Base-by-base conservation (phyloP, 1,140 invertebrate species). In the Antheraea pernyi region DNA sequence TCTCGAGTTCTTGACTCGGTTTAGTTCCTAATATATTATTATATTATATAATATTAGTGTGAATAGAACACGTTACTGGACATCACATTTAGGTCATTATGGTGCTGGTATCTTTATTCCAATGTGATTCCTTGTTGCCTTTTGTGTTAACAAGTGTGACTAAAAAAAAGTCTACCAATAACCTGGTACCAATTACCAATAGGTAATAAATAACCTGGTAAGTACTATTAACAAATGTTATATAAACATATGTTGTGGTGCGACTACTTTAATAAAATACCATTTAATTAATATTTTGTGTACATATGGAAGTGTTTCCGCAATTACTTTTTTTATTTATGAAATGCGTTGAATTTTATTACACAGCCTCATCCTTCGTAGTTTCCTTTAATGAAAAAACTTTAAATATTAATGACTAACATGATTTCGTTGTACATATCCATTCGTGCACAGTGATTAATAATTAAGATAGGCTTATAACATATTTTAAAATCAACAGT, bases 341-440 rank as follows among this genome's bases (percentile, higher is more conserved):
- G 60, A 60, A 67, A 67, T 67, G 7, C 19, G 59, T 67, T 59
- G 58, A 60, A 59, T 60, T 67, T 67, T 19, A 42, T n/a, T 36
- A 67, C 46, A 59, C 19, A 19, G 58, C 30, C 46, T 13, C 16
- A 53, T 53, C 46, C 46, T 53, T 53, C 46, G 46, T 53, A 53
- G 46, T 53, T 53, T 53, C 46, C 46, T 53, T 53, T 53, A 53
- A 53, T 53, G 48, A 11, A 11, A 13, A 53, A 11, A 22, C 36
- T 60, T 59, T 39, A 37, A 67, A 58, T 59, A 0, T n/a, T 53
- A 9, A 53, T 60, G 6, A 36, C 19, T 19, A 1, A 30, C 62
- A 42, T 48, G 37, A 16, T 62, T 48, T 19, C 46, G 18, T 68
- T 62, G 62, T 36, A 22, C n/a, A 37, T 16, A 18, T 6, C 46